These are phyloP conservation scores for Pristiophorus japonicus DNA, from an alignment of 2,113 vertebrate species.

Conservation along the genomic window DNA sequence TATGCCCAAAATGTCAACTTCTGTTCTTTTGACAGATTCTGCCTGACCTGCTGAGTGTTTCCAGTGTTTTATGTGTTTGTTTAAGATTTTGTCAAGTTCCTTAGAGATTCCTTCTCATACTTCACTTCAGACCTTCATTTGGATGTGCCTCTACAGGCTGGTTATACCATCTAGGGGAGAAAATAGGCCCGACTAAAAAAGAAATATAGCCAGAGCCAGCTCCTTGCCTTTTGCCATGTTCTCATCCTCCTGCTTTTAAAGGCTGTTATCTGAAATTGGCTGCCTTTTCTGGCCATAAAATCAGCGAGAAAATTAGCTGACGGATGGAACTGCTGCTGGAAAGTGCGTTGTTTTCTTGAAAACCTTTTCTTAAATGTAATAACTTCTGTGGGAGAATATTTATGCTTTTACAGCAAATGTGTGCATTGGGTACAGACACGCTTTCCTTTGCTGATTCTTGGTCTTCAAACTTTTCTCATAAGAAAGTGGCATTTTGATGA, in stretches of 20 bases:
- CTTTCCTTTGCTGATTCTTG: constrained; percentile 89
- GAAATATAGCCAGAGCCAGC: background rate
- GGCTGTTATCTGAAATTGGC: background rate
- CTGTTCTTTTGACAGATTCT: background rate
- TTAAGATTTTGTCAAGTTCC: background rate
- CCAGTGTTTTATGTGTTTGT: background rate
- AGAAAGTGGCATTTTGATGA: background rate
- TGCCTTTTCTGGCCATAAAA: background rate
- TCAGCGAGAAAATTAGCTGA: background rate
- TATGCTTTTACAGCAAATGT: constrained; percentile 94
- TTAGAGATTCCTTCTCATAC: background rate
- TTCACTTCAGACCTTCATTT: background rate
- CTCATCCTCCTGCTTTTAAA: background rate
- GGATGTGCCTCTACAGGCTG: background rate
- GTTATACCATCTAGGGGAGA: background rate
- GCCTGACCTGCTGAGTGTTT: background rate
- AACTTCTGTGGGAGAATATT: constrained; percentile 46
- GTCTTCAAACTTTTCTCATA: constrained; percentile 83
- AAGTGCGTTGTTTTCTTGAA: background rate
- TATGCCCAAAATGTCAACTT: too few species aligned
- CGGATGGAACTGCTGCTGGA: background rate
- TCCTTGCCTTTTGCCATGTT: background rate
- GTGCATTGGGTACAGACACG: constrained; percentile 76
- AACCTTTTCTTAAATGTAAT: constrained; percentile 33
- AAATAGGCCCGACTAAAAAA: background rate